A percentile compares a stretch with the other conserved stretches of the same genome.
These are phyloP conservation scores for Hystrix cristata DNA, from an alignment of 2,113 vertebrate species.

Conservation along the genomic window DNA sequence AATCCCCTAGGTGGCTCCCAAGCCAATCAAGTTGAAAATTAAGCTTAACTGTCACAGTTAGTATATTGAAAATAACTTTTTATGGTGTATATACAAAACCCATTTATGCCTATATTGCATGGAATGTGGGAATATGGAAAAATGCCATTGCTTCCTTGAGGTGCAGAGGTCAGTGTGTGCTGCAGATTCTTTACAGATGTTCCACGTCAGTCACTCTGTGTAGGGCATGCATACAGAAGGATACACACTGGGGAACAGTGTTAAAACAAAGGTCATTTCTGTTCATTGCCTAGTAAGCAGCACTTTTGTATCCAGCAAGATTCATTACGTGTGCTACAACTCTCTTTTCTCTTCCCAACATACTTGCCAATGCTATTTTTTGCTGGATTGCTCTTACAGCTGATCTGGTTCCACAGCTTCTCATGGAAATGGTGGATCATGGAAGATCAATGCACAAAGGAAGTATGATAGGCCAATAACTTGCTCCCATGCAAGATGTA, in stretches of 20 bases:
- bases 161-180: background rate
- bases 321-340: background rate
- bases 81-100: background rate
- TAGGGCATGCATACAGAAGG: background rate
- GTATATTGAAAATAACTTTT: background rate
- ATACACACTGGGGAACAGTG: background rate
- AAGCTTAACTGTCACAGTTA: background rate
- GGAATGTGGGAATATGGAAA: background rate
- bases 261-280: conserved; percentile 24
- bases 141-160: background rate
- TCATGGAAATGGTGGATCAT: background rate
- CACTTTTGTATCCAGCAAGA: background rate
- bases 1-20: background rate
- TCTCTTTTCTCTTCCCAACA: conserved; percentile 4
- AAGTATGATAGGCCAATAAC: background rate
- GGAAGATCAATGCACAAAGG: background rate
- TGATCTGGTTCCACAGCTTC: background rate
- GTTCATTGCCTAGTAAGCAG: background rate
- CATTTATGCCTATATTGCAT: background rate
- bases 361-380: background rate
- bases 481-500: background rate
- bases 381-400: background rate
- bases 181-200: background rate
- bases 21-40: background rate
- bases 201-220: background rate